phyloP scores from a whole-genome alignment of 2,888 invertebrate genomes.

The Nineta flava region DNA sequence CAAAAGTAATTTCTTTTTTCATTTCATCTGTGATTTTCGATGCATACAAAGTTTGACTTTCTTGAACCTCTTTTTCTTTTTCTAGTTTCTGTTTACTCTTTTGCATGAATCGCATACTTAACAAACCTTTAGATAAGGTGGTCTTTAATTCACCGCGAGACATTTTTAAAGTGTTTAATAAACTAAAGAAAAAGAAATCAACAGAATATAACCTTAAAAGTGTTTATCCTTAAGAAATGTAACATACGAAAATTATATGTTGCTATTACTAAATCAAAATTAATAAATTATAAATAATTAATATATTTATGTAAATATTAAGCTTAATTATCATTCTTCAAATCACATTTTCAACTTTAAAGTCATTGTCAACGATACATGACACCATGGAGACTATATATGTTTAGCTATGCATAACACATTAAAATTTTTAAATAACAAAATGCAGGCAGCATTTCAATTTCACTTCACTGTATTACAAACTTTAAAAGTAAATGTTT shows the following conservation, averaged over 20 bases:
- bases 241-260: too few species aligned
- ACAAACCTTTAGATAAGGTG: constrained; percentile 53
- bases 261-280: not conserved
- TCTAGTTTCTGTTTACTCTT: constrained; percentile 50
- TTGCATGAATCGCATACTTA: constrained; percentile 74
- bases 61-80: constrained; percentile 45
- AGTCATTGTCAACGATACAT: too few species aligned
- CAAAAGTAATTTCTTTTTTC: constrained; percentile 45
- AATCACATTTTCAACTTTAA: too few species aligned
- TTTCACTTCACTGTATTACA: too few species aligned
- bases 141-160: constrained; percentile 17
- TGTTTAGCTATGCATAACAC: too few species aligned
- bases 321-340: too few species aligned
- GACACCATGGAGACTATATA: too few species aligned
- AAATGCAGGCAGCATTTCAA: too few species aligned
- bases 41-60: constrained; percentile 51
- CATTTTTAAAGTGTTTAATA: not conserved
- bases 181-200: not conserved
- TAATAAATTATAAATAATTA: too few species aligned
- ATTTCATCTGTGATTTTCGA: constrained; percentile 56
- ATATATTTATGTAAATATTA: too few species aligned
- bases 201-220: not conserved
- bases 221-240: not conserved
- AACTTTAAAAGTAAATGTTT: too few species aligned
- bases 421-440: too few species aligned